Evolutionary conservation across 2,888 invertebrate species (phyloP), one percentile per base, ranked within the genome.

Genomic region (Nephrocerus scutellatus): DNA sequence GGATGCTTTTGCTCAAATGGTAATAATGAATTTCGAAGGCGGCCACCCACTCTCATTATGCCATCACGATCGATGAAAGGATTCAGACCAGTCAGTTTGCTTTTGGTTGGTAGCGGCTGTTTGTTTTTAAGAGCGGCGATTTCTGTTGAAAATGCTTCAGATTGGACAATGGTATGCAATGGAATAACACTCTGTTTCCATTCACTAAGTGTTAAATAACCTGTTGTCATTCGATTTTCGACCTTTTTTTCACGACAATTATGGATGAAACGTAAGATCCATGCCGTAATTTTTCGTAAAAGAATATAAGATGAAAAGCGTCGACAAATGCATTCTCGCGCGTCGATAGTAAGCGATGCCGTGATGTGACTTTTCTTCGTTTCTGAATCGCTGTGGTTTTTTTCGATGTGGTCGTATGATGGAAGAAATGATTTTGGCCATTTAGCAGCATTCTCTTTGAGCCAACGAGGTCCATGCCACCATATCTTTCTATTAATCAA

Each of bases 1-100:
- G 24, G 39, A 19, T 35, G 42, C 22, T 39, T 26, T 30, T 30
- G 30, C 3, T 43, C 30, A n/a, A 21, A 43, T 9, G 30, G 16
- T 4, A 43, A 16, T 10, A 10, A 29, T 14, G 29, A 30, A 29
- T 41, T 38, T 18, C 36, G 23, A 9, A 32, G 24, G 26, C 36
- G 29, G 10, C 41, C 36, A 25, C 41, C 41, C 19, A 36, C 36
- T 36, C 41, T 23, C 13, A 36, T 15, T 9, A 26, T 21, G 9
- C 14, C 13, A 9, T 22, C 10, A 3, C 23, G 15, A 10, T n/a
- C 36, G 4, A 40, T 21, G 8, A 40, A 32, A 3, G 43, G 36
- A 24, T 35, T 32, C 2, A 43, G 36, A 2, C 24, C 9, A n/a
- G 33, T 25, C 13, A 22, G 30, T 23, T 23, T 18, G n/a, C 30